These are phyloP conservation scores for Pristionchus japonicus DNA, from an alignment of 2,888 invertebrate species.

Conservation along the genomic window DNA sequence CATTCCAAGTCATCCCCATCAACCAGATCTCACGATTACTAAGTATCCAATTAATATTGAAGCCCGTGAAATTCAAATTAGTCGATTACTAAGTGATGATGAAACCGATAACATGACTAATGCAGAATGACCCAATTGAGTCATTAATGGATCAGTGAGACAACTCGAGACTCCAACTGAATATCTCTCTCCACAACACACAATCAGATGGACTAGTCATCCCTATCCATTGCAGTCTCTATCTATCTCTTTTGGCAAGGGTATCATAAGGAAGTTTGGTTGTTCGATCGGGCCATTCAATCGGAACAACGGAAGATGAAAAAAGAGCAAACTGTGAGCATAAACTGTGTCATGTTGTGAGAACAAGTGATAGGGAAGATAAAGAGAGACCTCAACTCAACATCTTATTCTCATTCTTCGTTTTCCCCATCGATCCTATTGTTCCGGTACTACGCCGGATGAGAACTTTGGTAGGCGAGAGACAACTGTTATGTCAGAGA, in stretches of 20 bases:
- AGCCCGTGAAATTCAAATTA: neutral
- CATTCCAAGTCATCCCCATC: neutral
- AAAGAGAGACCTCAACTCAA: neutral
- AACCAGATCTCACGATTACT: neutral
- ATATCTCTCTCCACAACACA: neutral
- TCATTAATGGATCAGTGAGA: neutral
- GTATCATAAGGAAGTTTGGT: constrained; percentile 19
- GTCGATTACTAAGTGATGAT: constrained; percentile 8
- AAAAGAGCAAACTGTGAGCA: constrained; percentile 35
- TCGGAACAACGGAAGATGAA: neutral
- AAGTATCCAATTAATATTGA: neutral
- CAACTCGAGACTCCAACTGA: neutral
- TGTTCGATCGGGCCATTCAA: neutral
- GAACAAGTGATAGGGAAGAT: neutral
- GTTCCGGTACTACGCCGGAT: too few relatives aligned
- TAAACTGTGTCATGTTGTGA: constrained; percentile 25
- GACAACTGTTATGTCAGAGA: too few relatives aligned
- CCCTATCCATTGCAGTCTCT: neutral
- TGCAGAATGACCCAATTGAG: constrained; percentile 1
- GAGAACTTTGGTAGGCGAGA: too few relatives aligned
- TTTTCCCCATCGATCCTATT: neutral
- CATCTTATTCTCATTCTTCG: neutral
- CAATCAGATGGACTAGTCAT: neutral
- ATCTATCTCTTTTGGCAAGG: too few relatives aligned
- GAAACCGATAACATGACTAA: neutral